These are phyloP conservation scores for Odontocolon sp. DNA, from an alignment of 2,888 invertebrate genomes.

Conservation along the genomic window DNA sequence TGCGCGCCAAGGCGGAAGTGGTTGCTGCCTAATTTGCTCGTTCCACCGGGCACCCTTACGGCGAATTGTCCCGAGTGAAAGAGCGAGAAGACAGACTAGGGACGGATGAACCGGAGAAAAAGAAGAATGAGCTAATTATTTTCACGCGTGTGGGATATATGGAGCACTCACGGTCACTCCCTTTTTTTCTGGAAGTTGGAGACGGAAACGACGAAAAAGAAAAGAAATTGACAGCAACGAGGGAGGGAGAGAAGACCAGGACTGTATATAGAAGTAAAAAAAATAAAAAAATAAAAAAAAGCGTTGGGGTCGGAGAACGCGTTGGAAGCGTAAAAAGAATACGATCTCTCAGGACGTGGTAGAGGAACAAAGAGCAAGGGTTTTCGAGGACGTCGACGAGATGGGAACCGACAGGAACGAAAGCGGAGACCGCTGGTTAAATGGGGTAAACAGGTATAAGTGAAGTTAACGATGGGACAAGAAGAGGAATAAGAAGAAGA, in stretches of 20 bases:
- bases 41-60: conserved; percentile 12
- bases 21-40: conserved; percentile 47
- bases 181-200: not conserved
- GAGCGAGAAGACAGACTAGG: conserved; percentile 12
- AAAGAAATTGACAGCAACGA: not conserved
- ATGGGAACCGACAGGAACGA: conserved; percentile 25
- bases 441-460: conserved; percentile 72
- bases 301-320: conserved; percentile 14
- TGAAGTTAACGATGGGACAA: conserved; percentile 74
- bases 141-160: conserved; percentile 44
- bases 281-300: conserved; percentile 1
- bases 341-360: not conserved
- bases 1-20: conserved; percentile 45
- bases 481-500: conserved; percentile 61
- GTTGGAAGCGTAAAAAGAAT: conserved; percentile 14
- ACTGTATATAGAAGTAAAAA: too few species aligned
- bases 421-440: conserved; percentile 5
- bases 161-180: conserved; percentile 7
- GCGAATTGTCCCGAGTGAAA: conserved; percentile 26
- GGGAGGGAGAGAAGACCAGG: not conserved
- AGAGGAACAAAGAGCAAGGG: not conserved
- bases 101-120: conserved; percentile 24
- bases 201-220: not conserved
- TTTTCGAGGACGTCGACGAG: conserved; percentile 10
- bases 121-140: conserved; percentile 53